Evolutionary conservation across 2,888 invertebrate species (phyloP).

Genomic region (Leucoma salicis): DNA sequence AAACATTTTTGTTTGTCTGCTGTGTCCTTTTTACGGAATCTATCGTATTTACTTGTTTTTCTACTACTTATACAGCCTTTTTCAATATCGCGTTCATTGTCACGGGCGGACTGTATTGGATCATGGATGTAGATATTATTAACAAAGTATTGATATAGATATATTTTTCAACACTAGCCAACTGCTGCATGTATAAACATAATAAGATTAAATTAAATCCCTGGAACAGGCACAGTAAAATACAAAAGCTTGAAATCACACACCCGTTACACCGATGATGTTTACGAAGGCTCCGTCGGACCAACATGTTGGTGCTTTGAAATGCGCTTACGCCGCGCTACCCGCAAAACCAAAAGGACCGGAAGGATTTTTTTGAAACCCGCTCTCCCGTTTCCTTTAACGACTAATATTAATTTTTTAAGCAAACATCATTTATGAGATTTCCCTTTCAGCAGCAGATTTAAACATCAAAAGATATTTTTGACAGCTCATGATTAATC

Average conservation of each 20-base stretch:
- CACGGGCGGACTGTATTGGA: background rate
- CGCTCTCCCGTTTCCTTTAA: constrained; percentile 37
- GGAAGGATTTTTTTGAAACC: constrained; percentile 62
- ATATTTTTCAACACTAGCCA: constrained; percentile 19
- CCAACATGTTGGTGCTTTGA: constrained; percentile 62
- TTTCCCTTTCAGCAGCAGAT: constrained; percentile 23
- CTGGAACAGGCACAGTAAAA: constrained; percentile 42
- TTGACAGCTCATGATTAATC: constrained; percentile 30
- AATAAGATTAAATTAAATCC: constrained; percentile 58
- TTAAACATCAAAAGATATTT: constrained; percentile 25
- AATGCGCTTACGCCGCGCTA: constrained; percentile 55
- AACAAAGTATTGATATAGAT: constrained; percentile 14
- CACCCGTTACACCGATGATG: constrained; percentile 59
- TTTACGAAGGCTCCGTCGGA: constrained; percentile 60
- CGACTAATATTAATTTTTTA: constrained; percentile 47
- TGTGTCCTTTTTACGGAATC: no score
- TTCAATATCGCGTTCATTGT: no score
- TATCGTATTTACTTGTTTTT: no score
- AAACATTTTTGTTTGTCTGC: no score
- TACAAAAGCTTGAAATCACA: constrained; percentile 62
- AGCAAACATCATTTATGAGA: constrained; percentile 45
- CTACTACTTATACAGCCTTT: no score
- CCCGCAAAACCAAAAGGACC: constrained; percentile 63
- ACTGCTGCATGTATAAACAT: constrained; percentile 50
- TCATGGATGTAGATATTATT: constrained; percentile 16